Evolutionary conservation across 1,140 invertebrate species (phyloP).

Genomic region (Propsilocerus akamusi): DNA sequence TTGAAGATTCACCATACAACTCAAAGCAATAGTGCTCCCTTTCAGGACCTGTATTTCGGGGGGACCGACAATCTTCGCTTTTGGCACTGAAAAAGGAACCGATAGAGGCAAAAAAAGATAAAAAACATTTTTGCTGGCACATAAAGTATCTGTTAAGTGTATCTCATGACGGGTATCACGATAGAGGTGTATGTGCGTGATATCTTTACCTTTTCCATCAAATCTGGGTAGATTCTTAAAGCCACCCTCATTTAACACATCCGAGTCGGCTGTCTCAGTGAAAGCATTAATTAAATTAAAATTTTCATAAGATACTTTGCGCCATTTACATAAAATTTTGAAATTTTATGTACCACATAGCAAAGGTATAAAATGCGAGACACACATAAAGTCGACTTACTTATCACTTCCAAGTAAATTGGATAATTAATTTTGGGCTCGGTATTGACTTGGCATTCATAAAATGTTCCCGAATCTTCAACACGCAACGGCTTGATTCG

Average conservation of each 20-base stretch:
- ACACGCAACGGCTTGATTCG: conserved; percentile 39
- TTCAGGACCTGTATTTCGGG: not conserved
- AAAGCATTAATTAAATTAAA: too few relatives aligned
- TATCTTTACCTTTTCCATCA: conserved; percentile 1
- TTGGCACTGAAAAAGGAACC: not conserved
- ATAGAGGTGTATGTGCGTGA: too few relatives aligned
- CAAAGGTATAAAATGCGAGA: too few relatives aligned
- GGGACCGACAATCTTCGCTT: not conserved
- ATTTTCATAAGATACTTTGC: not conserved
- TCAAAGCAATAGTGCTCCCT: not conserved
- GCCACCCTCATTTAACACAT: not conserved
- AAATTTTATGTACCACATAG: not conserved
- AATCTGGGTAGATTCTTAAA: not conserved
- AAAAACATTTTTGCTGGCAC: too few relatives aligned
- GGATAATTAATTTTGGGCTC: conserved; percentile 57
- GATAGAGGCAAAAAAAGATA: too few relatives aligned
- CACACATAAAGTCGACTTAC: conserved; percentile 26
- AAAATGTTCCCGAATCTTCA: conserved; percentile 46
- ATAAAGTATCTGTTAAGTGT: too few relatives aligned
- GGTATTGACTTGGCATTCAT: conserved; percentile 65
- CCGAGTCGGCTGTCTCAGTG: not conserved
- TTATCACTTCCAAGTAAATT: conserved; percentile 41
- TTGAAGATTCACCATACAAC: not conserved
- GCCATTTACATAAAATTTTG: not conserved
- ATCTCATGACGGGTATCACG: too few relatives aligned